phyloP scores from a whole-genome alignment of 2,888 invertebrate species.

The Urechis unicinctus region DNA sequence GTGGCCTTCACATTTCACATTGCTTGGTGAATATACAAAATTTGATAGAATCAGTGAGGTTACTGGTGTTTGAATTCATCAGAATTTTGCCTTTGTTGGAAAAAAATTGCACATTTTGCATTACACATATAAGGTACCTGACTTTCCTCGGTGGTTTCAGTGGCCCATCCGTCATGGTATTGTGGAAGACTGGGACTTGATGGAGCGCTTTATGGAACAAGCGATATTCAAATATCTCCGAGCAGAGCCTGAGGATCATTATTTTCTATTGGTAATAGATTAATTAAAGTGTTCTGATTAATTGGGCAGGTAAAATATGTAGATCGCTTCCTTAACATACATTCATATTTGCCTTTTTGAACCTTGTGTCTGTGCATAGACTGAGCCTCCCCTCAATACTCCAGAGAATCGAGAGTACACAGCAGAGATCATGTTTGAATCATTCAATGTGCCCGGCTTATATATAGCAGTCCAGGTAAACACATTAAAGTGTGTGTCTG shows the following conservation, averaged over 20 bases:
- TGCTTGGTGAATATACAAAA: no score
- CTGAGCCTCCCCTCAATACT: conserved; percentile 97
- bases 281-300: no score
- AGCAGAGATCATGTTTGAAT: conserved; percentile 98
- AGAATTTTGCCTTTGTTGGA: neutral
- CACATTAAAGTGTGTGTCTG: neutral
- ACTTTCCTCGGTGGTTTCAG: no score
- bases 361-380: conserved; percentile 49
- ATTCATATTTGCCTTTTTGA: no score
- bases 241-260: conserved; percentile 98
- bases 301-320: no score
- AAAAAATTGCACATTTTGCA: no score
- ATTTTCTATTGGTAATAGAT: conserved; percentile 79
- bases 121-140: no score
- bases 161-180: conserved; percentile 98
- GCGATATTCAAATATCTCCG: conserved; percentile 98
- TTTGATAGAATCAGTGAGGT: no score
- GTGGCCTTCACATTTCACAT: no score
- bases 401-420: conserved; percentile 84
- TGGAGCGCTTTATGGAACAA: conserved; percentile 98
- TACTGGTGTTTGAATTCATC: no score
- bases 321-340: no score
- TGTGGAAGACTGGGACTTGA: conserved; percentile 99
- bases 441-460: conserved; percentile 97
- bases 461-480: conserved; percentile 91